Evolutionary conservation across 1,140 invertebrate species (phyloP), one percentile per base, ranked within the genome.

Genomic region (Leptinotarsa lineolata): DNA sequence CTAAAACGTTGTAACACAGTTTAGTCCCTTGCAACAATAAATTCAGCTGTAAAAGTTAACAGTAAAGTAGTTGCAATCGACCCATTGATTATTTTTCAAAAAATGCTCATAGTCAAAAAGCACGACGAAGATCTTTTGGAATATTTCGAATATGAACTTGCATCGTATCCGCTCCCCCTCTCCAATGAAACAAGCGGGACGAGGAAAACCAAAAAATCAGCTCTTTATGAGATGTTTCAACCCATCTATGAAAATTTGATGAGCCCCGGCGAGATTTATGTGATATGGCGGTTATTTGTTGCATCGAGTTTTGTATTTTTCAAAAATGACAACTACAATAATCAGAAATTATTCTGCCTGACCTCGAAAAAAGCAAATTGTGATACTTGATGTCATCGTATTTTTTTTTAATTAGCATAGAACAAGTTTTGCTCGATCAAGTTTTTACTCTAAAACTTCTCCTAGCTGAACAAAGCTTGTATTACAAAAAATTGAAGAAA

Each of bases 11-110:
- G 3, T 15, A 48, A 48, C 46, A 61, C 60, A 61, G 60, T 61
- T 11, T 61, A 0, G 21, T 61, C 60, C 18, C 60, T 61, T 61
- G 60, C 46, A 60, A 60, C n/a, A n/a, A 21, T 60, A 5, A 60
- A 60, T 60, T 60, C 59, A 8, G 20, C 59, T 8, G 59, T 60
- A 60, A 60, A 60, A 60, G 59, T 60, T 60, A 5, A 60, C 20
- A n/a, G n/a, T n/a, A n/a, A 60, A 60, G 16, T 60, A n/a, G 59
- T 60, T 60, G 6, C n/a, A 60, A 60, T 60, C n/a, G 20, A 60
- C n/a, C 59, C 59, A 18, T 60, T 60, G 16, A 60, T n/a, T 8
- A 5, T 60, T 60, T 60, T 60, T n/a, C 59, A 60, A 60, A 60
- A n/a, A 60, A 60, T 60, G 6, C 4, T 60, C 5, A 60, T 46